Evolutionary conservation across 2,797 vertebrate species (phyloP).

Genomic region (Ctenosaura bakeri): DNA sequence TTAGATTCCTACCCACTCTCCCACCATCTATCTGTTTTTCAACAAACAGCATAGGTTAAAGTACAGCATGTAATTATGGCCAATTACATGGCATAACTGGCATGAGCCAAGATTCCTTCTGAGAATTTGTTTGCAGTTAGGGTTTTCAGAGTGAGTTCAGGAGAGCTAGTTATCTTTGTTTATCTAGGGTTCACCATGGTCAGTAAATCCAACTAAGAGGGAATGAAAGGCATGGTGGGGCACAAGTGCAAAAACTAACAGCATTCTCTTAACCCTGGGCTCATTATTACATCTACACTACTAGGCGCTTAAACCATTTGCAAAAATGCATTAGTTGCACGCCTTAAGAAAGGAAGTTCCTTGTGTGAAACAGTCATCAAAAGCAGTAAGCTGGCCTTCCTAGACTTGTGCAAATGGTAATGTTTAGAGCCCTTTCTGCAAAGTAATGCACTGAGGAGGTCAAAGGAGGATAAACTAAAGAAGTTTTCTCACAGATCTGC

Average conservation of each 20-base stretch:
- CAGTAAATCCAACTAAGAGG: neutral
- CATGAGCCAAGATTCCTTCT: neutral
- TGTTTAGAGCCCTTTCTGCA: neutral
- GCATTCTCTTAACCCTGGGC: neutral
- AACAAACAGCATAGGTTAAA: neutral
- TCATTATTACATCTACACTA: neutral
- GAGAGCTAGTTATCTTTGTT: neutral
- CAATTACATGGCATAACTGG: neutral
- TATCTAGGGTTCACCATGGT: neutral
- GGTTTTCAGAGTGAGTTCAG: neutral
- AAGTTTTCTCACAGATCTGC: neutral
- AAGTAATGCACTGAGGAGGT: neutral
- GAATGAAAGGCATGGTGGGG: too few species aligned
- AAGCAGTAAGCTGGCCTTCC: neutral
- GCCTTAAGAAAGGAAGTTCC: neutral
- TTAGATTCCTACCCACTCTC: neutral
- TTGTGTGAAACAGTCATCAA: neutral
- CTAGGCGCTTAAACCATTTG: too few species aligned
- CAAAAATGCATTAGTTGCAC: neutral
- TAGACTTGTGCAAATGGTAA: neutral
- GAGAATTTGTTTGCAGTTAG: neutral
- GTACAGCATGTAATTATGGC: neutral
- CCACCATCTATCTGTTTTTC: neutral
- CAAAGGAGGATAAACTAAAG: neutral
- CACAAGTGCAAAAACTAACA: neutral